A percentile compares a stretch with the other conserved stretches of the same genome.
phyloP scores from a whole-genome alignment of 2,113 vertebrate genomes.

The Anhinga rufa region DNA sequence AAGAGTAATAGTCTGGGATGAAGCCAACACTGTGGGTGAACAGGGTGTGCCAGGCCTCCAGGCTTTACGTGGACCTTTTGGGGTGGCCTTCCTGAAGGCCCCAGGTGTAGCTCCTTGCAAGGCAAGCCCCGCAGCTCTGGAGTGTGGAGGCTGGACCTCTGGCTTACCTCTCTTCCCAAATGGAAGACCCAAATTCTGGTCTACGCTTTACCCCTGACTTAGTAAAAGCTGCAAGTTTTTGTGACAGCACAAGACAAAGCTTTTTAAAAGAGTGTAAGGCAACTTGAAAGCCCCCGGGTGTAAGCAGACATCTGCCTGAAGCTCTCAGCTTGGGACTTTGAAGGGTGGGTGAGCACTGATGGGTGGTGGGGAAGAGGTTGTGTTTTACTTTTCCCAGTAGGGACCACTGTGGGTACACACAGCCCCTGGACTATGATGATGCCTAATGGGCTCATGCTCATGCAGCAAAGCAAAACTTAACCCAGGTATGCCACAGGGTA shows the following conservation, averaged over 20 bases:
- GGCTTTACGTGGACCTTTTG: background rate
- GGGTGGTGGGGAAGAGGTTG: rapidly evolving
- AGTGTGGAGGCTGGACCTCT: background rate
- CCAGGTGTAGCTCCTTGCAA: background rate
- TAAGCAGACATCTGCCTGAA: background rate
- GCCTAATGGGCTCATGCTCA: background rate
- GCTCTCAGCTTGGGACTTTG: background rate
- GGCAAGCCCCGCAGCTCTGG: background rate
- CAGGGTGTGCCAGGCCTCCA: background rate
- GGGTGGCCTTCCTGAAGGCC: background rate
- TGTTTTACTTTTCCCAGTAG: background rate
- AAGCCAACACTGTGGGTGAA: background rate
- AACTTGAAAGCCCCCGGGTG: background rate
- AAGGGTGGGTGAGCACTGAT: background rate
- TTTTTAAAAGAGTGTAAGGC: background rate
- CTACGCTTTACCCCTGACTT: background rate
- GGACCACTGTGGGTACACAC: background rate
- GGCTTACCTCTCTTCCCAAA: background rate
- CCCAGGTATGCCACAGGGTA: background rate
- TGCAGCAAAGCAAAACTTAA: background rate
- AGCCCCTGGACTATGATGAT: rapidly evolving
- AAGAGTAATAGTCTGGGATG: background rate
- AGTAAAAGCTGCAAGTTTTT: background rate
- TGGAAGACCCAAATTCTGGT: background rate
- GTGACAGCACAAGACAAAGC: background rate